A percentile compares a stretch with the other conserved stretches of the same genome.
Conservation (phyloP, 2,797 vertebrate species). For the Helostoma temminkii region DNA sequence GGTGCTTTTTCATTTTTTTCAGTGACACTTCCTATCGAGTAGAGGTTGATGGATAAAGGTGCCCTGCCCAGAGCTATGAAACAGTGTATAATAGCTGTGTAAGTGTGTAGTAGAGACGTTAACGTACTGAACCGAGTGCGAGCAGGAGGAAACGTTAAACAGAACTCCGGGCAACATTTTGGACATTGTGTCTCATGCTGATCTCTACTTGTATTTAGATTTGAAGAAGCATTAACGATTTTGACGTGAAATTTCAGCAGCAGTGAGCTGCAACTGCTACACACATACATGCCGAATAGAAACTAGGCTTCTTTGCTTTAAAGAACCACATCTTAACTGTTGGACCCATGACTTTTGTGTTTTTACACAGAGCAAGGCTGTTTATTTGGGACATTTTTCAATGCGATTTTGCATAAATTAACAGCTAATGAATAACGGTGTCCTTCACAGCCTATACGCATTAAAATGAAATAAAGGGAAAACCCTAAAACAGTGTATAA, state of each 20-base stretch:
- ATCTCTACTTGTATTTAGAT: neutral
- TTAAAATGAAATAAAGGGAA: no score
- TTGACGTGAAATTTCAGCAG: accelerated
- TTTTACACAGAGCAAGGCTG: accelerated
- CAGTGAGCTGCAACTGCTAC: no score
- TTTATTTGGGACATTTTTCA: neutral
- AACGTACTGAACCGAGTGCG: neutral
- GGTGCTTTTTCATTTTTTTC: no score
- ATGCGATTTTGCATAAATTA: neutral
- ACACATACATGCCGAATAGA: neutral
- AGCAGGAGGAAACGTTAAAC: neutral
- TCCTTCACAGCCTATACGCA: neutral
- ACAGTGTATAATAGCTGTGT: no score
- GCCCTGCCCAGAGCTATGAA: no score
- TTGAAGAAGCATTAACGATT: neutral
- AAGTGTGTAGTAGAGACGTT: no score
- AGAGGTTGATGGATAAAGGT: no score
- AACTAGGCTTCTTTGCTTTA: accelerated
- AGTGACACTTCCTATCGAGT: no score
- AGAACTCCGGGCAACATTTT: neutral
- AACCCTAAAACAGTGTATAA: neutral
- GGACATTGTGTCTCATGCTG: neutral
- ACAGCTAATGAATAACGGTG: neutral
- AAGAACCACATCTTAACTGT: accelerated
- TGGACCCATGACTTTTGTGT: accelerated